Evolutionary conservation across 2,888 invertebrate genomes (phyloP).

Genomic region (Lingula anatina): DNA sequence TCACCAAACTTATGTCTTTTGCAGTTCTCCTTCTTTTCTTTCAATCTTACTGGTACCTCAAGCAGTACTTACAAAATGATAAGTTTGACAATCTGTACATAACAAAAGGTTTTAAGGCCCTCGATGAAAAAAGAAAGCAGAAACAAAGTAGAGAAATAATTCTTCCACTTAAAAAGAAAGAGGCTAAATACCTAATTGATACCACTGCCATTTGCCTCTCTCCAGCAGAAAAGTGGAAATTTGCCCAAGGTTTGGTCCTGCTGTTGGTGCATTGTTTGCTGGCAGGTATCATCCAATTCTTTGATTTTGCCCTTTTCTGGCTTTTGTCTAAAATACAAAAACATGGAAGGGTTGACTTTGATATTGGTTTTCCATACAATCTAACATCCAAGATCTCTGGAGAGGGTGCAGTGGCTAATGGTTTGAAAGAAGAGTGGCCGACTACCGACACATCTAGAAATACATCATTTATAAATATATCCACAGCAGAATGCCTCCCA

Average conservation of each 20-base stretch:
- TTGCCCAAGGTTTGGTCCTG: constrained; percentile 22
- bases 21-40: constrained; percentile 16
- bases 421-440: too few species aligned
- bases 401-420: too few species aligned
- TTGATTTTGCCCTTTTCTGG: constrained; percentile 34
- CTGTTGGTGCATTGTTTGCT: constrained; percentile 24
- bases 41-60: constrained; percentile 17
- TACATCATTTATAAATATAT: too few species aligned
- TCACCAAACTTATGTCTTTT: too few species aligned
- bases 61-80: constrained; percentile 27
- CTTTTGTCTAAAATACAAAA: constrained; percentile 21
- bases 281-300: constrained; percentile 16
- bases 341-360: constrained; percentile 21
- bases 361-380: too few species aligned
- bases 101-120: constrained; percentile 19
- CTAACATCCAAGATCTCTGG: too few species aligned
- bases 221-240: constrained; percentile 18
- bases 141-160: constrained; percentile 15
- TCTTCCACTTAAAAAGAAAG: constrained; percentile 31
- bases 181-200: constrained; percentile 24
- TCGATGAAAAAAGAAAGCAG: constrained; percentile 21
- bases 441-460: too few species aligned
- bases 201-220: constrained; percentile 18
- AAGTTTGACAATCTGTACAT: constrained; percentile 37
- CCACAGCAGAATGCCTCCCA: neutral